A percentile compares a stretch with the other conserved stretches of the same genome.
Evolutionary conservation across 2,888 invertebrate genomes (phyloP).

Genomic region (Matsumyia berberina): DNA sequence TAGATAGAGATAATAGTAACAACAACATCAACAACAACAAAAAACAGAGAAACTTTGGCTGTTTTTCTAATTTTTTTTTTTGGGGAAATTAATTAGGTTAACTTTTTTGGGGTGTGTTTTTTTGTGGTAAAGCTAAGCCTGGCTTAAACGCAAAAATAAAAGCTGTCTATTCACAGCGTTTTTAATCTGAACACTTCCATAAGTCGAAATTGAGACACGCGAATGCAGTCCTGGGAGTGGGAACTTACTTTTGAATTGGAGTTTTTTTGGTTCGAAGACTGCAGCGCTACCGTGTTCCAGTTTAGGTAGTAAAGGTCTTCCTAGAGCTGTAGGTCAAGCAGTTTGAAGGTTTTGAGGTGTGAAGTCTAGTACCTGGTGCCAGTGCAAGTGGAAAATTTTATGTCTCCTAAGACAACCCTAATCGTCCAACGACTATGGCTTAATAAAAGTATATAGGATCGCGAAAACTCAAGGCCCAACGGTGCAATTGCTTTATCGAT

Average conservation of each 20-base stretch:
- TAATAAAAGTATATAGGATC: too few species aligned
- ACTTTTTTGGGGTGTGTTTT: conserved; percentile 24
- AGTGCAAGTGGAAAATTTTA: too few species aligned
- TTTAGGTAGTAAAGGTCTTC: too few species aligned
- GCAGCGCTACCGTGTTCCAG: too few species aligned
- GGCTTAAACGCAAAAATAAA: conserved; percentile 6
- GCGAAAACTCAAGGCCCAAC: too few species aligned
- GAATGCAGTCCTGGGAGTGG: background rate
- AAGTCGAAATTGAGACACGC: background rate
- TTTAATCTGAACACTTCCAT: background rate
- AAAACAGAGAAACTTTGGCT: conserved; percentile 64
- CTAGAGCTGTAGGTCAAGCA: too few species aligned
- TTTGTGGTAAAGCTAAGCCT: conserved; percentile 36
- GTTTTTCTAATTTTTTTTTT: conserved; percentile 65
- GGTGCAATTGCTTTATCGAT: too few species aligned
- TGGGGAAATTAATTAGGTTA: conserved; percentile 45
- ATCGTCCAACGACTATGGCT: too few species aligned
- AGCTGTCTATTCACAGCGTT: background rate
- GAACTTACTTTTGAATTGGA: background rate
- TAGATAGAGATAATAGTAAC: conserved; percentile 84
- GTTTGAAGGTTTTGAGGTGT: too few species aligned
- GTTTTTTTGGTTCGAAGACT: background rate
- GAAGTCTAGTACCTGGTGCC: too few species aligned
- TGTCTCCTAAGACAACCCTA: too few species aligned
- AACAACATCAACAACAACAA: conserved; percentile 81